Percentiles rank a stretch among this genome's conserved stretches.
Evolutionary conservation across 2,888 invertebrate genomes (phyloP).

Genomic region (Galerucella calmariensis): DNA sequence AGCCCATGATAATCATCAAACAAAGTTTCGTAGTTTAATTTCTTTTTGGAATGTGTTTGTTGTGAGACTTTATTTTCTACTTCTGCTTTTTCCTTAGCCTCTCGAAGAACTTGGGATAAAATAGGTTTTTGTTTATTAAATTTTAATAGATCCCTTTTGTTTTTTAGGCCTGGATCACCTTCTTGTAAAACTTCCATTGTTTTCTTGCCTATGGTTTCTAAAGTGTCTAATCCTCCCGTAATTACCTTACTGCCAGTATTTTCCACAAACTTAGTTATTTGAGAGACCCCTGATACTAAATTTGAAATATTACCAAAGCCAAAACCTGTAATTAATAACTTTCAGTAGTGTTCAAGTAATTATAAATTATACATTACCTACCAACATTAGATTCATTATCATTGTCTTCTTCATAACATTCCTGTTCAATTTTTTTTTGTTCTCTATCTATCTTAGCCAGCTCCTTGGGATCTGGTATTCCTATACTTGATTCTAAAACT

Average conservation of each 20-base stretch:
- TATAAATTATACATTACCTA: conserved; percentile 7
- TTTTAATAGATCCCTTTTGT: conserved; percentile 77
- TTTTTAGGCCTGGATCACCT: conserved; percentile 88
- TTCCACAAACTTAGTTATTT: conserved; percentile 76
- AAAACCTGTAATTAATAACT: conserved; percentile 31
- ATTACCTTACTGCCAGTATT: conserved; percentile 73
- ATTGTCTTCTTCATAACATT: not conserved
- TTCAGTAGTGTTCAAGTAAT: not conserved
- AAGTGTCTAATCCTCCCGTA: conserved; percentile 83
- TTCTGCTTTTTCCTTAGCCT: conserved; percentile 79
- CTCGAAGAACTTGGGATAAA: conserved; percentile 73
- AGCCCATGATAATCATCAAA: conserved; percentile 91
- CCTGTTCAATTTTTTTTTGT: conserved; percentile 43
- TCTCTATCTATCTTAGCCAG: conserved; percentile 69
- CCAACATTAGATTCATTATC: conserved; percentile 11
- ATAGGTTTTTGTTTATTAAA: conserved; percentile 72
- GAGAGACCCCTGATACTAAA: conserved; percentile 74
- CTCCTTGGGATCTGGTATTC: conserved; percentile 85
- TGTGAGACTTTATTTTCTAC: conserved; percentile 64
- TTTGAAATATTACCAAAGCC: conserved; percentile 71
- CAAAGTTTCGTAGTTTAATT: conserved; percentile 77
- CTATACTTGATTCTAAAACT: conserved; percentile 83
- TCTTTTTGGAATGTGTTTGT: conserved; percentile 67
- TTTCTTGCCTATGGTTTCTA: conserved; percentile 94
- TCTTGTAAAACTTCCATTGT: conserved; percentile 94